Percentiles rank a stretch among this genome's conserved stretches.
Conservation (phyloP, 2,113 vertebrate genomes). For the Camelus bactrianus region DNA sequence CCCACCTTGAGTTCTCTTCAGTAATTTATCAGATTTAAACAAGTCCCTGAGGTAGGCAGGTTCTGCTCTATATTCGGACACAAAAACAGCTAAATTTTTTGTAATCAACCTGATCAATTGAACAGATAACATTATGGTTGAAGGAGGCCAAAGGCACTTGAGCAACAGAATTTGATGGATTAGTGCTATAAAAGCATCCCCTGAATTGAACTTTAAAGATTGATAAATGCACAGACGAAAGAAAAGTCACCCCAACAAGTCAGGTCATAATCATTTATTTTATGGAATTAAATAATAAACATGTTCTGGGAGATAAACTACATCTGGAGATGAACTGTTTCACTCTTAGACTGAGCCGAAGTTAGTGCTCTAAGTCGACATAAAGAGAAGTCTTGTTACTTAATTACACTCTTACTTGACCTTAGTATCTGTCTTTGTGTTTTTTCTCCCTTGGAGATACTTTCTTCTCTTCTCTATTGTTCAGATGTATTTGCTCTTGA, state of each 20-base stretch:
- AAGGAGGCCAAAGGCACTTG: background rate
- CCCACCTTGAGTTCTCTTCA: background rate
- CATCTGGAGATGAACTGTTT: background rate
- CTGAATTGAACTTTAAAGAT: background rate
- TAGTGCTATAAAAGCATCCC: background rate
- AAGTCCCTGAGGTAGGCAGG: background rate
- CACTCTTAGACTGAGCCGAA: background rate
- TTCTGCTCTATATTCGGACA: background rate
- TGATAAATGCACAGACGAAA: background rate
- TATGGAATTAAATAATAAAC: background rate
- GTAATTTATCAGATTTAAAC: background rate
- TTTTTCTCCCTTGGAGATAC: background rate
- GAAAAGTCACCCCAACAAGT: background rate
- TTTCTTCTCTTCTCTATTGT: background rate
- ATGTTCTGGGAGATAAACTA: background rate
- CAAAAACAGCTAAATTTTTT: background rate
- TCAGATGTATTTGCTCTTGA: background rate
- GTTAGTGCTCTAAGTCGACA: background rate
- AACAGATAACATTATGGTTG: background rate
- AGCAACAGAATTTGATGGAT: background rate
- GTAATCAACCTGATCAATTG: background rate
- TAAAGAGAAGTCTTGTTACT: background rate
- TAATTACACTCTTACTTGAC: background rate
- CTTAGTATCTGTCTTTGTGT: background rate
- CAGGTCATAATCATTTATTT: background rate